A percentile compares a stretch with the other conserved stretches of the same genome.
phyloP scores from a whole-genome alignment of 2,113 vertebrate species.

The Excalfactoria chinensis region DNA sequence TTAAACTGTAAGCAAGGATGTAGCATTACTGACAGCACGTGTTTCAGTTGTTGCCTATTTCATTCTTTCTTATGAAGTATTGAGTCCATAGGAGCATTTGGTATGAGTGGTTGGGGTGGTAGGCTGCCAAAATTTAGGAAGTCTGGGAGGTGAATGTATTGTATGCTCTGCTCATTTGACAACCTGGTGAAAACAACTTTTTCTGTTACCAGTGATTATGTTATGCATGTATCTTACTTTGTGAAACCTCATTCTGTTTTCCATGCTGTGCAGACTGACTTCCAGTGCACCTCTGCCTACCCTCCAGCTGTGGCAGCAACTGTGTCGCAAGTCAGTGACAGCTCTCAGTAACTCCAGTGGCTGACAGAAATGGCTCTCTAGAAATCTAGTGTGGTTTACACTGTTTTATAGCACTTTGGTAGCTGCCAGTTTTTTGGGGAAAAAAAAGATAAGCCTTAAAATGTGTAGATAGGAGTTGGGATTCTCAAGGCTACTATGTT shows the following conservation, averaged over 20 bases:
- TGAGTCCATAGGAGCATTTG: not conserved
- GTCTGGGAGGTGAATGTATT: not conserved
- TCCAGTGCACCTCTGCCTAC: not conserved
- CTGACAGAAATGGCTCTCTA: not conserved
- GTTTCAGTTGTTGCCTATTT: not conserved
- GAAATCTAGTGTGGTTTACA: rapidly evolving
- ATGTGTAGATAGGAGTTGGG: not conserved
- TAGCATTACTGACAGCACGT: rapidly evolving
- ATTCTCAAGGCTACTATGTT: not conserved
- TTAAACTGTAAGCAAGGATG: not conserved
- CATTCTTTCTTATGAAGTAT: not conserved
- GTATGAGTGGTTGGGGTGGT: not conserved
- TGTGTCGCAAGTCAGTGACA: not conserved
- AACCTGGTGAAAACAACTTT: not conserved
- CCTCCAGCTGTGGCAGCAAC: not conserved
- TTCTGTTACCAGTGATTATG: not conserved
- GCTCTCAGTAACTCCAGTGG: not conserved
- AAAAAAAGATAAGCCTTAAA: not conserved
- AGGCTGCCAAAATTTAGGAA: not conserved
- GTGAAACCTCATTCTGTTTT: not conserved
- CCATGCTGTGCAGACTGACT: not conserved
- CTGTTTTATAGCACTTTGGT: not conserved
- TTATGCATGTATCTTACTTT: rapidly evolving
- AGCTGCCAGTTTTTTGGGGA: not conserved
- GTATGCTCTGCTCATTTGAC: not conserved